These are phyloP conservation scores for Papilio polyxenes DNA, from an alignment of 1,140 invertebrate species.

Conservation along the genomic window DNA sequence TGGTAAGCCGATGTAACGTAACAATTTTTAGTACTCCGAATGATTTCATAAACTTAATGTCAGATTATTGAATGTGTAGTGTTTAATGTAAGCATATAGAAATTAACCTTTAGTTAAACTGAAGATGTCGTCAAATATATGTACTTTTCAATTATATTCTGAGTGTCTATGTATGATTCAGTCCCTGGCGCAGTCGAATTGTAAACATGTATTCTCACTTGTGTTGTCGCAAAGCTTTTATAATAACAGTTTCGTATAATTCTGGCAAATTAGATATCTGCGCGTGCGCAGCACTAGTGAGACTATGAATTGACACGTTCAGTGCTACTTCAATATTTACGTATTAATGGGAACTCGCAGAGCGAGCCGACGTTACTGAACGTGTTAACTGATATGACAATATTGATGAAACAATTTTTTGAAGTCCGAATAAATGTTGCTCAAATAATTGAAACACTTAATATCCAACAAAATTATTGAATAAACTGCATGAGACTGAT, in stretches of 20 bases:
- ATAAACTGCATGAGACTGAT: conserved; percentile 73
- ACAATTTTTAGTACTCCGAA: not conserved
- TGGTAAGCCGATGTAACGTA: not conserved
- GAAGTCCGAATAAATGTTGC: conserved; percentile 50
- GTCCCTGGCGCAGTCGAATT: not conserved
- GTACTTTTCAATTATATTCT: not conserved
- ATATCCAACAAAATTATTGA: conserved; percentile 50
- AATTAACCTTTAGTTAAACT: conserved; percentile 17
- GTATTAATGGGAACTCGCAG: not conserved
- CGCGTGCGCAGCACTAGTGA: not conserved
- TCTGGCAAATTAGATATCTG: not conserved
- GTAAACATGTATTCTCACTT: not conserved
- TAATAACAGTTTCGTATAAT: not conserved
- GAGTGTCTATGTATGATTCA: not conserved
- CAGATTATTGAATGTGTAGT: not conserved
- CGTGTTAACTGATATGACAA: not conserved
- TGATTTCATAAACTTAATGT: not conserved
- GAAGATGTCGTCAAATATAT: not conserved
- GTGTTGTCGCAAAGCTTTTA: not conserved
- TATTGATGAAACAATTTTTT: not conserved
- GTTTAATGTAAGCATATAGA: not conserved
- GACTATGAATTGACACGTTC: not conserved
- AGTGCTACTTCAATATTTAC: not conserved
- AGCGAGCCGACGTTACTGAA: not conserved
- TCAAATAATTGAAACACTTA: conserved; percentile 55